Evolutionary conservation across 92 coral and sea anemone genomes (phyloP).

Genomic region (Palythoa grandiflora): DNA sequence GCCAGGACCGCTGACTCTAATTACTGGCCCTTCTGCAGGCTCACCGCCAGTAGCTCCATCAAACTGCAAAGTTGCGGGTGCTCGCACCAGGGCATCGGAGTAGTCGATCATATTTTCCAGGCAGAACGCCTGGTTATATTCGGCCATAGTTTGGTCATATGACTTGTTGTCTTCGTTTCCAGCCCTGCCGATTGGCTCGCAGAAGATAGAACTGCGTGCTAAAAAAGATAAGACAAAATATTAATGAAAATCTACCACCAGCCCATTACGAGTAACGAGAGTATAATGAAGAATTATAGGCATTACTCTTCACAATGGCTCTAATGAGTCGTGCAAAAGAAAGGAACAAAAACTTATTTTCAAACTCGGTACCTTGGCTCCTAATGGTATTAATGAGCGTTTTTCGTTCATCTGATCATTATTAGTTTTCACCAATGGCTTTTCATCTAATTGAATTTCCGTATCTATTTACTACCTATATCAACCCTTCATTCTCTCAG

Average conservation of each 20-base stretch:
- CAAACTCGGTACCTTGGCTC: no score
- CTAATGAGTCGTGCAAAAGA: no score
- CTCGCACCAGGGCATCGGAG: constrained; percentile 65
- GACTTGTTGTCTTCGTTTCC: constrained; percentile 66
- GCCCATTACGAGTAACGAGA: no score
- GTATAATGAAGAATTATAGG: no score
- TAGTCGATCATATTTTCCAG: constrained; percentile 76
- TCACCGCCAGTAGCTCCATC: not conserved
- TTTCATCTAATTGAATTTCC: no score
- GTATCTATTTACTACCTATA: no score
- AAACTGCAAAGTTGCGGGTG: constrained; percentile 31
- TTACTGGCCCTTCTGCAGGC: constrained; percentile 53
- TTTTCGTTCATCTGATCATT: no score
- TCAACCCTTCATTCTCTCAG: no score
- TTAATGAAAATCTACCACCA: not conserved
- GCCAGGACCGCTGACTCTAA: constrained; percentile 73
- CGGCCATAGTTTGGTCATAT: constrained; percentile 78
- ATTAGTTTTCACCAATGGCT: no score
- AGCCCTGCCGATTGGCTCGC: constrained; percentile 86
- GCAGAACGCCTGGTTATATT: constrained; percentile 84
- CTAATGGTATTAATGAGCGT: no score
- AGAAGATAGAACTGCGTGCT: constrained; percentile 70
- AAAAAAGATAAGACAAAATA: not conserved
- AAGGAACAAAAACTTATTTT: no score
- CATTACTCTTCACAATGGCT: no score